phyloP scores from a whole-genome alignment of 2,113 vertebrate genomes.

The Pandion haliaetus region DNA sequence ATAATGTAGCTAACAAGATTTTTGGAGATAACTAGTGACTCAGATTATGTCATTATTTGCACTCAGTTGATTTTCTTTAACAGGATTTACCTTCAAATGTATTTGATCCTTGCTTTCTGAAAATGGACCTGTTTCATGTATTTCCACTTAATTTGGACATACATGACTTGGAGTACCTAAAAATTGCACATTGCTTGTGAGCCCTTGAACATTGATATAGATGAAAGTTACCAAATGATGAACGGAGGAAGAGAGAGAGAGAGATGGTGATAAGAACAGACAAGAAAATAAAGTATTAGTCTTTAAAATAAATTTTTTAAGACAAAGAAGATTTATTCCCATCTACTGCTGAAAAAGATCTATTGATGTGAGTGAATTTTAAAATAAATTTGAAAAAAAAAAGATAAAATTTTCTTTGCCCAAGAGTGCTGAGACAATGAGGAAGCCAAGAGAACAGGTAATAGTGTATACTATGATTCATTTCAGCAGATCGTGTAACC shows the following conservation, averaged over 20 bases:
- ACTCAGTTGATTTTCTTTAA: neutral
- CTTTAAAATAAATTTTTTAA: neutral
- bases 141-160: neutral
- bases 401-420: neutral
- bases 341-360: neutral
- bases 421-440: neutral
- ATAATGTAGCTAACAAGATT: neutral
- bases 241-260: neutral
- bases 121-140: neutral
- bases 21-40: neutral
- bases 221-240: neutral
- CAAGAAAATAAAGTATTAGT: neutral
- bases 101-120: neutral
- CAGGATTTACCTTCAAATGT: neutral
- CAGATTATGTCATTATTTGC: neutral
- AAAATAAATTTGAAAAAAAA: accelerated
- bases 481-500: neutral
- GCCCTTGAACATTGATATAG: neutral
- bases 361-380: neutral
- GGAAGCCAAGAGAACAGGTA: neutral
- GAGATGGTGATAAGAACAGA: neutral
- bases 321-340: neutral
- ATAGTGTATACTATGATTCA: neutral
- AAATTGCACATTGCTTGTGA: neutral
- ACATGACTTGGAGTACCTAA: neutral